These are phyloP conservation scores for Parnassius smintheus DNA, from an alignment of 2,888 invertebrate genomes.

Conservation along the genomic window DNA sequence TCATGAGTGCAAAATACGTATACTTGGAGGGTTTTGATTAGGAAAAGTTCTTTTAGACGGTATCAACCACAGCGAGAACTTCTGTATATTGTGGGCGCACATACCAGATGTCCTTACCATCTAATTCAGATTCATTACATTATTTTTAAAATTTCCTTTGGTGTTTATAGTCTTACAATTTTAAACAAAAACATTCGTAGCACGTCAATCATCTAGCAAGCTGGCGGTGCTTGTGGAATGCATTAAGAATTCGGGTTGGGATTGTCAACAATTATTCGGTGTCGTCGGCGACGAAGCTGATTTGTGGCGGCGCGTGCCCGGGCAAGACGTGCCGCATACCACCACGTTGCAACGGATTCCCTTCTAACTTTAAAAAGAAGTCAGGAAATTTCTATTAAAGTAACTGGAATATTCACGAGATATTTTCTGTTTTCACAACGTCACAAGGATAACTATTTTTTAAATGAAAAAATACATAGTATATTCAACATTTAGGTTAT, in stretches of 20 bases:
- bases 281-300: slow-evolving; percentile 50
- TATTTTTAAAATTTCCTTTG: neutral
- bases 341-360: slow-evolving; percentile 38
- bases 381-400: too few relatives aligned
- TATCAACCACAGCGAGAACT: too few relatives aligned
- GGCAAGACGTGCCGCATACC: slow-evolving; percentile 44
- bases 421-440: too few relatives aligned
- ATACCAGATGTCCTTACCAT: too few relatives aligned
- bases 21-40: too few relatives aligned
- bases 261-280: slow-evolving; percentile 39
- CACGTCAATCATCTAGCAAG: slow-evolving; percentile 47
- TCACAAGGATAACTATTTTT: neutral
- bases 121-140: too few relatives aligned
- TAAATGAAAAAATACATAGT: too few relatives aligned
- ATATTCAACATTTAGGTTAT: too few relatives aligned
- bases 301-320: slow-evolving; percentile 47
- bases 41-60: too few relatives aligned
- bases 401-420: too few relatives aligned
- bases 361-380: neutral
- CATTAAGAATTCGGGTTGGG: slow-evolving; percentile 41
- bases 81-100: too few relatives aligned
- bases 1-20: too few relatives aligned
- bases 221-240: slow-evolving; percentile 36
- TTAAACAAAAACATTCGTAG: slow-evolving; percentile 26
- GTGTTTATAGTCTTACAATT: neutral